Evolutionary conservation across 2,888 invertebrate genomes (phyloP).

Genomic region (Camponotus fellah): DNA sequence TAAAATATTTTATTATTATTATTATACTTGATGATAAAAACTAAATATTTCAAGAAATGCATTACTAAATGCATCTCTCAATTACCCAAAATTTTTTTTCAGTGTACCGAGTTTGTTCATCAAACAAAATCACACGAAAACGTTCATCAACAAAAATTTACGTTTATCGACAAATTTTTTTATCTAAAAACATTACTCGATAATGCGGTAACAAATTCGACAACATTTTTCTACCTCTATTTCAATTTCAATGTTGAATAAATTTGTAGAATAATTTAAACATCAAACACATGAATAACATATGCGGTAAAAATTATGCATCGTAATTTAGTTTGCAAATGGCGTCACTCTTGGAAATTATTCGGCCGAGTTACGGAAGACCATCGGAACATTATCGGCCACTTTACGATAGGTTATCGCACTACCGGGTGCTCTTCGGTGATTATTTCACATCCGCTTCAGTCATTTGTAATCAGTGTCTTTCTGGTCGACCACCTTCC

Average conservation of each 20-base stretch:
- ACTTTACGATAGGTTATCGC: slow-evolving; percentile 79
- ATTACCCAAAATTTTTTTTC: too few relatives aligned
- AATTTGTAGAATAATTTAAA: slow-evolving; percentile 7
- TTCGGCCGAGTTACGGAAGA: slow-evolving; percentile 59
- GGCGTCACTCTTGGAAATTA: slow-evolving; percentile 42
- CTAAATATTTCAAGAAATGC: too few relatives aligned
- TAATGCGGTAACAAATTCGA: neutral
- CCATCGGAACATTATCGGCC: slow-evolving; percentile 77
- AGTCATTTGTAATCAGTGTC: slow-evolving; percentile 67
- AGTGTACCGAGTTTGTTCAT: neutral
- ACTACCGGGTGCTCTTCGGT: slow-evolving; percentile 67
- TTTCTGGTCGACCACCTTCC: slow-evolving; percentile 20
- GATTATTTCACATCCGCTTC: slow-evolving; percentile 79
- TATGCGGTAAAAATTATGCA: neutral
- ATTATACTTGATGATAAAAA: too few relatives aligned
- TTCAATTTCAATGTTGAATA: neutral
- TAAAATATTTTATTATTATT: too few relatives aligned
- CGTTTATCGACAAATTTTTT: neutral
- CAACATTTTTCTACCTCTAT: neutral
- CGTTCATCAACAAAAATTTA: neutral
- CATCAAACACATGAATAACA: neutral
- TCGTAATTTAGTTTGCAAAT: slow-evolving; percentile 52
- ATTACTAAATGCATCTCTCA: too few relatives aligned
- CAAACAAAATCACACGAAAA: neutral
- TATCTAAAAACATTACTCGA: neutral